Conservation (phyloP, 2,113 vertebrate species). For the Eudyptes chrysolophus region DNA sequence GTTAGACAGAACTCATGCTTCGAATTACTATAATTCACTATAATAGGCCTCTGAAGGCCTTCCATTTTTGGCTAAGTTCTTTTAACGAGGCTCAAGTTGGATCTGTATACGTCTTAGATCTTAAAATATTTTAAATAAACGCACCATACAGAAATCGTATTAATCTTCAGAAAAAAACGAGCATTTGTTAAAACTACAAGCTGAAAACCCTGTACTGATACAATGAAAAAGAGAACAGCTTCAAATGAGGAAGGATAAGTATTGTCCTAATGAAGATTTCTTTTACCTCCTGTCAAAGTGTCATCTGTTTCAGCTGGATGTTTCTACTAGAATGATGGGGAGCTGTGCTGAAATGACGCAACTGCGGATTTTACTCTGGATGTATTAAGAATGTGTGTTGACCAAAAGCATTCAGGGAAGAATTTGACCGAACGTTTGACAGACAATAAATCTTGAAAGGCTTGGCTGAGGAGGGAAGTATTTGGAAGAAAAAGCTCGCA, state of each 20-base stretch:
- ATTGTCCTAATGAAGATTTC: neutral
- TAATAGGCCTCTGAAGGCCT: conserved; percentile 50
- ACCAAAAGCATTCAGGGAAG: neutral
- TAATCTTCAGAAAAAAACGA: neutral
- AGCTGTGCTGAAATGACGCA: neutral
- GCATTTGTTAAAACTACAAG: neutral
- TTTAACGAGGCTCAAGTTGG: conserved; percentile 58
- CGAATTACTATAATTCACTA: conserved; percentile 29
- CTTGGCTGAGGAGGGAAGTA: neutral
- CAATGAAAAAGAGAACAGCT: neutral
- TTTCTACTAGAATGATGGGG: neutral
- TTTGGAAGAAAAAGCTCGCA: neutral
- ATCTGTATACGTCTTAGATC: neutral
- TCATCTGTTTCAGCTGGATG: neutral
- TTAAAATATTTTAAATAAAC: conserved; percentile 44
- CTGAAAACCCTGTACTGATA: neutral
- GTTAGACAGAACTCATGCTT: conserved; percentile 41
- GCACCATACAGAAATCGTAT: neutral
- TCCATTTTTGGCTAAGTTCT: conserved; percentile 22
- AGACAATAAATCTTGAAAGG: neutral
- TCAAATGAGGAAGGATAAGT: neutral
- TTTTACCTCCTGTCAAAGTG: neutral
- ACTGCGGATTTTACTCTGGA: neutral
- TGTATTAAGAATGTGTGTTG: neutral
- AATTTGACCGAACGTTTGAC: neutral